Percentiles rank a stretch among this genome's conserved stretches.
These are phyloP conservation scores for Mycalesis mineus DNA, from an alignment of 2,888 invertebrate genomes.

Conservation along the genomic window DNA sequence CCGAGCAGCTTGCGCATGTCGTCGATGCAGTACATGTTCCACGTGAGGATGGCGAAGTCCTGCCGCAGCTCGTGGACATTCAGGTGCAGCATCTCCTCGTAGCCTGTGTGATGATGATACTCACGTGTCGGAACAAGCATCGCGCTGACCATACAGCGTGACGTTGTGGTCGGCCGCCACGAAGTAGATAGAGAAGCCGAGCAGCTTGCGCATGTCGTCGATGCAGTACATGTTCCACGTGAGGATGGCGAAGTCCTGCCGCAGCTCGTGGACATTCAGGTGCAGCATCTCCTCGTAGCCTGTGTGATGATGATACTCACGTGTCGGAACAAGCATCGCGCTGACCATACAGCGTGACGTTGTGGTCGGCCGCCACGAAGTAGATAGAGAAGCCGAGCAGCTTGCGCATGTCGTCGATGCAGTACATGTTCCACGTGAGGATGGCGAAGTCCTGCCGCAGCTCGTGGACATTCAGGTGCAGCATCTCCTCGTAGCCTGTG, in stretches of 20 bases:
- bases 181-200: constrained; percentile 93
- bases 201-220: constrained; percentile 87
- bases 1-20: constrained; percentile 91
- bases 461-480: constrained; percentile 46
- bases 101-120: constrained; percentile 61
- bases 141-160: constrained; percentile 90
- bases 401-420: constrained; percentile 85
- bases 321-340: constrained; percentile 92
- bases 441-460: constrained; percentile 70
- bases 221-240: constrained; percentile 82
- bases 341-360: constrained; percentile 91
- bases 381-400: constrained; percentile 94
- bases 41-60: constrained; percentile 77
- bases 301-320: constrained; percentile 61
- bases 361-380: constrained; percentile 84
- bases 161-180: constrained; percentile 86
- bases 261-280: constrained; percentile 44
- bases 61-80: constrained; percentile 46
- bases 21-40: constrained; percentile 82
- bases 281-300: constrained; percentile 52
- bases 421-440: constrained; percentile 82
- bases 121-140: constrained; percentile 89
- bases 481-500: constrained; percentile 50
- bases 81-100: constrained; percentile 47
- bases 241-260: constrained; percentile 75